These are phyloP conservation scores for Leucopsar rothschildi DNA, from an alignment of 2,113 vertebrate genomes.

Conservation along the genomic window DNA sequence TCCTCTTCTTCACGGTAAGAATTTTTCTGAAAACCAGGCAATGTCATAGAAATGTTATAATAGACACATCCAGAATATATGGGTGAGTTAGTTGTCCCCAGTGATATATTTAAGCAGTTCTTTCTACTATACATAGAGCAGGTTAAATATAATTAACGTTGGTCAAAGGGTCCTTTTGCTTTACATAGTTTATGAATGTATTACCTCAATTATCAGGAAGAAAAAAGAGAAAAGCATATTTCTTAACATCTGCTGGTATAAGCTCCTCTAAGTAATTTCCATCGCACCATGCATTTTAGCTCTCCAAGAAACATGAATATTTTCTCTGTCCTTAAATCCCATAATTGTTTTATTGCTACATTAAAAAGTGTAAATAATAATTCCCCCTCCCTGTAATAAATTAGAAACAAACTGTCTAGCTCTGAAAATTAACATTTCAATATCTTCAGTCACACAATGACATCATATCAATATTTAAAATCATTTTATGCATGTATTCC, in stretches of 20 bases:
- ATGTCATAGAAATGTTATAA: constrained; percentile 53
- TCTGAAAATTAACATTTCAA: constrained; percentile 95
- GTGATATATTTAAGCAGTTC: neutral
- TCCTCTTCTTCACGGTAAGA: constrained; percentile 16
- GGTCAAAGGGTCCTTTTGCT: neutral
- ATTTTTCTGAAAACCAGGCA: neutral
- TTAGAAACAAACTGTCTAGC: constrained; percentile 81
- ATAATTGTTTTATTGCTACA: constrained; percentile 73
- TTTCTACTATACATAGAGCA: neutral
- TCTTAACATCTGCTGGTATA: neutral
- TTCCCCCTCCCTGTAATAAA: constrained; percentile 74
- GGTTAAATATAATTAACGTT: neutral
- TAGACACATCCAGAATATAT: constrained; percentile 39
- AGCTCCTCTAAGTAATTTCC: neutral
- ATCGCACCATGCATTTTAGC: neutral
- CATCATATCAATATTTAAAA: constrained; percentile 99
- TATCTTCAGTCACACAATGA: constrained; percentile 88
- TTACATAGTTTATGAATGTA: neutral
- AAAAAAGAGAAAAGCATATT: neutral
- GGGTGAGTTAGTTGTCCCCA: neutral
- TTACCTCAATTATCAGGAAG: constrained; percentile 11
- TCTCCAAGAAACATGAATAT: neutral
- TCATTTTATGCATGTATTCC: constrained; percentile 97
- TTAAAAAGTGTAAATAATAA: constrained; percentile 84
- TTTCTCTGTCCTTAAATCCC: constrained; percentile 51